phyloP scores from a whole-genome alignment of 1,140 invertebrate genomes.

The Drosophila sproati region DNA sequence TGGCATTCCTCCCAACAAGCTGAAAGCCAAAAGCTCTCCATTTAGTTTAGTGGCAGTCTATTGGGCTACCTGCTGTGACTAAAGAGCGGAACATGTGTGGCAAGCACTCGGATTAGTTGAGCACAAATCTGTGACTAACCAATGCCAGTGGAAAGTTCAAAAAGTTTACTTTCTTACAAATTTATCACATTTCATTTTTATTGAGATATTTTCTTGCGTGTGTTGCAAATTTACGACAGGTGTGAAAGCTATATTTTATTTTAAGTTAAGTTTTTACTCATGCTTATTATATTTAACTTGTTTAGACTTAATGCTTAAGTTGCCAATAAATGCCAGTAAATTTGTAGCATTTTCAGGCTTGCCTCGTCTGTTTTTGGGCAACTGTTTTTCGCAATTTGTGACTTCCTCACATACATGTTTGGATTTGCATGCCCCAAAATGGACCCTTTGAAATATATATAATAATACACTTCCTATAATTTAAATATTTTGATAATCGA shows the following conservation, averaged over 20 bases:
- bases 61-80: constrained; percentile 38
- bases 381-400: neutral
- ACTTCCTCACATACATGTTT: neutral
- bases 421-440: constrained; percentile 59
- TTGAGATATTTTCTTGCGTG: too few species aligned
- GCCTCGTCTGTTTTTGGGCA: neutral
- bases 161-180: constrained; percentile 6
- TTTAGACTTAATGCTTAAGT: too few species aligned
- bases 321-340: too few species aligned
- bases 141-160: neutral
- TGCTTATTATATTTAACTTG: too few species aligned
- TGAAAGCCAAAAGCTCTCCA: neutral
- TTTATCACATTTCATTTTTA: too few species aligned
- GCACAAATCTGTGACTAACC: constrained; percentile 7
- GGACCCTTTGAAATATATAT: constrained; percentile 17
- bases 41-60: neutral
- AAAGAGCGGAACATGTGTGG: constrained; percentile 32
- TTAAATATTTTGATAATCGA: constrained; percentile 78
- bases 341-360: too few species aligned
- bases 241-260: too few species aligned
- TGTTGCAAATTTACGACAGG: too few species aligned
- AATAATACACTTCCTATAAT: constrained; percentile 74
- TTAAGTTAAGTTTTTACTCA: too few species aligned
- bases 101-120: constrained; percentile 11
- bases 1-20: neutral